Evolutionary conservation across 2,113 vertebrate species (phyloP), one percentile per base, ranked within the genome.

Genomic region (Silurus glanis): DNA sequence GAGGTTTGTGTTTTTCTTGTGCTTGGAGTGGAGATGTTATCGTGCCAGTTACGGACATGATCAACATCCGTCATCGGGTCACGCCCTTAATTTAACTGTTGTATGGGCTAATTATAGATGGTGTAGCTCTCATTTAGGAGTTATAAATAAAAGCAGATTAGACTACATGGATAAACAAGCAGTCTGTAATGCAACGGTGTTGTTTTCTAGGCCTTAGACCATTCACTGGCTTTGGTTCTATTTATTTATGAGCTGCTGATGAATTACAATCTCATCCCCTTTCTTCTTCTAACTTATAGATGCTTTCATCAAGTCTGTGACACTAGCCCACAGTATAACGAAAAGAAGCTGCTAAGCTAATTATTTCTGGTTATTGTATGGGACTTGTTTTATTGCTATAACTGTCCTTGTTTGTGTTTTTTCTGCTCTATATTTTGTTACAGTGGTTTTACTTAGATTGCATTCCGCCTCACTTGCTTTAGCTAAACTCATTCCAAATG

Each of bases 1-100:
- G 53, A 28, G 28, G 28, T 75, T 74, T 87, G 21, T 45, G 51
- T 67, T 75, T 14, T 7, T 72, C 19, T 21, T 17, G 69, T 76
- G 58, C 55, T 78, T 66, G 64, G 17, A n/a, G n/a, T 23, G 17
- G 47, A 85, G 84, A 85, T 67, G 61, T 25, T 85, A 58, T 79
- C 84, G 4, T 28, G 61, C 25, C 51, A 7, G 51, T n/a, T 85
- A 45, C n/a, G 61, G 74, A 45, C 59, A 47, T 56, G 47, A 1
- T 78, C 14, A 2, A 79, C 59, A 56, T 56, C 74, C n/a, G 45
- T 64, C 58, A 51, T 61, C 5, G n/a, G 49, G 71, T 25, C 7
- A 55, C 13, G 19, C 82, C 56, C 71, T 66, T 49, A 66, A 51
- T 16, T 19, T 14, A 61, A 23, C 21, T 28, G 83, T 78, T 76